These are phyloP conservation scores for Periophthalmus modestus DNA, from an alignment of 2,113 vertebrate species.

Conservation along the genomic window DNA sequence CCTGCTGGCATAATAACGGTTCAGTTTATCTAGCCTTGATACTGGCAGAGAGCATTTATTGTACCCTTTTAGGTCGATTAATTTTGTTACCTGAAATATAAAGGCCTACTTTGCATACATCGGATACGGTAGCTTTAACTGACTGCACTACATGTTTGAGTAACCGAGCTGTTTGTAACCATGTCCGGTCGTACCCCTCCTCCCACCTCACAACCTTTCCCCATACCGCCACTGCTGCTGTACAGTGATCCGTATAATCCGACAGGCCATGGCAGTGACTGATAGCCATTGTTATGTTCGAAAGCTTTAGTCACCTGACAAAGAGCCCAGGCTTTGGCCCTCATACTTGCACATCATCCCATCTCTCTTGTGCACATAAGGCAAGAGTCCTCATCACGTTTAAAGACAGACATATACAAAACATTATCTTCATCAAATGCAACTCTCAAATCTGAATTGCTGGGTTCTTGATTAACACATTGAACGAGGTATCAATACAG, in stretches of 20 bases:
- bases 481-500: conserved; percentile 44
- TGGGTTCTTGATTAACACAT: conserved; percentile 64
- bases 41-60: not conserved
- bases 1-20: not conserved
- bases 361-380: conserved; percentile 66
- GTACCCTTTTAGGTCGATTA: not conserved
- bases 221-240: conserved; percentile 50
- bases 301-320: conserved; percentile 77
- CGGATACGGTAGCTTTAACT: not conserved
- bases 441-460: conserved; percentile 43
- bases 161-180: conserved; percentile 26
- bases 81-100: not conserved
- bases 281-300: conserved; percentile 74
- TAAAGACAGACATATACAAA: conserved; percentile 63
- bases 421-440: conserved; percentile 16
- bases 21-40: not conserved
- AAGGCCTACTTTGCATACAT: not conserved
- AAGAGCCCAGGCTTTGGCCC: conserved; percentile 71
- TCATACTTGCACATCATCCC: conserved; percentile 71
- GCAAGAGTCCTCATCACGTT: conserved; percentile 59
- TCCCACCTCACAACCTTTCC: conserved; percentile 54
- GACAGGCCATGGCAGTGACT: conserved; percentile 70
- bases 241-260: conserved; percentile 72
- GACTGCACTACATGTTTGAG: conserved; percentile 17
- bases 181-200: conserved; percentile 29